Evolutionary conservation across 2,888 invertebrate genomes (phyloP), one percentile per base, ranked within the genome.

Genomic region (Cephus sareptanus): DNA sequence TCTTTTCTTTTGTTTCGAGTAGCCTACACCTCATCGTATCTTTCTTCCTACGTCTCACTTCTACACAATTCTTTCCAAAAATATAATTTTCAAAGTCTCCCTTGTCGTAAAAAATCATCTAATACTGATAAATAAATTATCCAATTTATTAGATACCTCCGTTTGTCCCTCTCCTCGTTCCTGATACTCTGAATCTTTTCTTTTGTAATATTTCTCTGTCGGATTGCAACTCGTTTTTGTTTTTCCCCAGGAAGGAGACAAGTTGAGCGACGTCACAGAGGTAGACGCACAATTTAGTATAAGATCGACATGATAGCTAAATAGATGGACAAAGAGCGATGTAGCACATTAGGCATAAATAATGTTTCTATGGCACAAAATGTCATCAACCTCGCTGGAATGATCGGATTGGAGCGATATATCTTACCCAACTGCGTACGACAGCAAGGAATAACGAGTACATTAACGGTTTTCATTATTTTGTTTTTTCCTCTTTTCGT

Each of bases 1-100:
- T 71, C 4, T 9, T 13, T 31, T 69, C 13, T 9, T 2, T 56
- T 56, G 23, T 56, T 56, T 23, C 40, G 40, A 56, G 23, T 23
- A 56, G 23, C 40, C 40, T 56, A 56, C 40, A 23, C 40, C 23
- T 56, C 23, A 0, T 23, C 23, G 40, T 23, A 56, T 2, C 40
- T 23, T 23, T 9, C 40, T 23, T 23, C 40, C 40, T 33, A 15
- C 15, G 34, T 37, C 2, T 69, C 40, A 1, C 31, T 75, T 78
- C 73, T 78, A 78, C 77, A 77, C 35, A 30, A 74, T 77, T 77
- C 37, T 40, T 56, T 78, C 78, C 75, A 78, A 78, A 78, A 78
- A 78, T 78, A 78, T 69, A 78, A 71, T 75, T 75, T 76, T 77
- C 33, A 33, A 33, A 69, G 31, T 23, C 69, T 76, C 9, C 75